These are phyloP conservation scores for Planiliza haematocheilus DNA, from an alignment of 2,113 vertebrate species.

Conservation along the genomic window DNA sequence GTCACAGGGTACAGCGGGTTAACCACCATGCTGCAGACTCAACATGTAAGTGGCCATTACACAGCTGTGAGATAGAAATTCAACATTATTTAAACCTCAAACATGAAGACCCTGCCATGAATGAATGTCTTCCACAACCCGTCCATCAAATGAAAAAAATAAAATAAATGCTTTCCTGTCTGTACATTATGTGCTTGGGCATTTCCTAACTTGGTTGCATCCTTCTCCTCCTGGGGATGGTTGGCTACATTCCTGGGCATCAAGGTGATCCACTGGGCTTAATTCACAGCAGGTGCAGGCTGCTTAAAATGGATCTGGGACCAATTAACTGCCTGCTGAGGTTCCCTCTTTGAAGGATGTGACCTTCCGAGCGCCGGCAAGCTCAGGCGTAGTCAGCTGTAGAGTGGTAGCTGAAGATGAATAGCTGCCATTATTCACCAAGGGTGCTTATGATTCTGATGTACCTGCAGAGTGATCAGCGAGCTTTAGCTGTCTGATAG, in stretches of 20 bases:
- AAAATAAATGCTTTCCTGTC: no score
- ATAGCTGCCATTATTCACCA: slow-evolving; percentile 30
- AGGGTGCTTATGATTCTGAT: slow-evolving; percentile 14
- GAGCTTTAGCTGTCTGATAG: not conserved
- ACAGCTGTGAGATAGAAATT: no score
- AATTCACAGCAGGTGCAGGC: not conserved
- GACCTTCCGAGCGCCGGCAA: slow-evolving; percentile 8
- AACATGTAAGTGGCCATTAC: no score
- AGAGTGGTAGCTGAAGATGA: slow-evolving; percentile 11
- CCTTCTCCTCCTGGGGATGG: not conserved
- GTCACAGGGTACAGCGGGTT: no score
- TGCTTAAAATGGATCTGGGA: slow-evolving; percentile 31
- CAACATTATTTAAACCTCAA: no score
- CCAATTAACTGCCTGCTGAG: slow-evolving; percentile 25
- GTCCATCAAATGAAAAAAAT: no score
- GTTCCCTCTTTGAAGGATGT: slow-evolving; percentile 1
- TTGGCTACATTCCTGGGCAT: not conserved
- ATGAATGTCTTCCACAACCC: no score
- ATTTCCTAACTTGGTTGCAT: not conserved
- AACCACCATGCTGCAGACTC: no score
- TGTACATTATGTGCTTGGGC: no score
- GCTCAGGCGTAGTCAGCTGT: slow-evolving; percentile 5
- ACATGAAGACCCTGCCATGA: no score
- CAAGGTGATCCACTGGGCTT: slow-evolving; percentile 20
- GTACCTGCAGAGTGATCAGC: not conserved